Base-by-base conservation (phyloP, 37 sponge, comb jelly and placozoan species). In the Halisarca cf. caerulea region DNA sequence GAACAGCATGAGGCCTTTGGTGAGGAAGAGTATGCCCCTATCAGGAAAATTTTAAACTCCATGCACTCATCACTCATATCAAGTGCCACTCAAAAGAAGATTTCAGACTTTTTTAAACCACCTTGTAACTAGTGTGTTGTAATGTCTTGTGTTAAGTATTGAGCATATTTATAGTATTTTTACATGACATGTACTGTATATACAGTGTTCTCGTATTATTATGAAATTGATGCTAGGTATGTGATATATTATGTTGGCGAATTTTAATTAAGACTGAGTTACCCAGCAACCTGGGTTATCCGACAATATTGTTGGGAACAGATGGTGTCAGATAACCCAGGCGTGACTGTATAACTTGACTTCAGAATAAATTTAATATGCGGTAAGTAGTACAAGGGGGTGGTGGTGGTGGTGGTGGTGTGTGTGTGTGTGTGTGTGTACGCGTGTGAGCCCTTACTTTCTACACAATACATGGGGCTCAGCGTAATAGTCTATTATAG, bases 71-170 rank as follows among this genome's bases (percentile, higher is more conserved):
- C 64, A 20, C 25, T n/a, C n/a, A n/a, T n/a, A n/a, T n/a, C n/a
- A n/a, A n/a, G n/a, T 62, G 64, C 64, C 30, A 62, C 64, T 62
- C 64, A 62, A 62, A 62, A 62, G 64, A 62, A 62, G 30, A 62
- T 62, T 62, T 30, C 64, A 30, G 30, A 62, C 15, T 62, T 30
- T 62, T 28, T 28, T 30, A 4, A 30, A 62, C 64, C 64, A 15
- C 7, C 25, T 30, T n/a, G 30, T 62, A 30, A 6, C 18, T 62
- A n/a, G 6, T 6, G 6, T 20, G 64, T 62, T 62, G 30, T n/a
- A 62, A 62, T 15, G 7, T 7, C 9, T 30, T 62, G 64, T 28
- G 64, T 62, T 7, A 28, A 62, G n/a, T n/a, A n/a, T n/a, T n/a
- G n/a, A n/a, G n/a, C n/a, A n/a, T n/a, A n/a, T n/a, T n/a, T n/a